Percentiles rank a stretch among this genome's conserved stretches.
Conservation (phyloP, 2,888 invertebrate species). For the Caenorhabditis doughertyi region DNA sequence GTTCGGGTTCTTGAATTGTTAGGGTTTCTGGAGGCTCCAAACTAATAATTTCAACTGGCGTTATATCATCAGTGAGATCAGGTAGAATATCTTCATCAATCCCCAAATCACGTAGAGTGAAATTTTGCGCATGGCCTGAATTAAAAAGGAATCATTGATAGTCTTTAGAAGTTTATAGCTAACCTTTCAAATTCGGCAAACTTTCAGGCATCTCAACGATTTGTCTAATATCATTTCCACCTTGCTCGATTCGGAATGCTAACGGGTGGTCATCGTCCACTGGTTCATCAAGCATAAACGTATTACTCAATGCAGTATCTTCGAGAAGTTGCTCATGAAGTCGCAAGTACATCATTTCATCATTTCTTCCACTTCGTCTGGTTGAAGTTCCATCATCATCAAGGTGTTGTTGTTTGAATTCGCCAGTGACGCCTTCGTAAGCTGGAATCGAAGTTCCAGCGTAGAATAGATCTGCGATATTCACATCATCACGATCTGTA, state of each 20-base stretch:
- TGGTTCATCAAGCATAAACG: not conserved
- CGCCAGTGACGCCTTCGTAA: slow-evolving; percentile 35
- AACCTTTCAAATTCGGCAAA: slow-evolving; percentile 71
- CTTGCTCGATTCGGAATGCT: slow-evolving; percentile 50
- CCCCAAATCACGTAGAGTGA: slow-evolving; percentile 42
- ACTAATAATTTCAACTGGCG: not conserved
- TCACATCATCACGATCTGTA: not conserved
- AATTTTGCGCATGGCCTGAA: slow-evolving; percentile 39
- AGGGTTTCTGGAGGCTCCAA: not conserved
- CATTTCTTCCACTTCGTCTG: slow-evolving; percentile 29
- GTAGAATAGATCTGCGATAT: slow-evolving; percentile 53
- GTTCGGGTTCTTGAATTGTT: not conserved
- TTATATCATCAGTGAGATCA: slow-evolving; percentile 17
- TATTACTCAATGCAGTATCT: slow-evolving; percentile 47
- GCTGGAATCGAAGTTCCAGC: slow-evolving; percentile 45
- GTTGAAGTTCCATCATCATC: slow-evolving; percentile 21
- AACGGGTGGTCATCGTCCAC: slow-evolving; percentile 64
- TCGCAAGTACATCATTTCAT: slow-evolving; percentile 11
- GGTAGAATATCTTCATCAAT: slow-evolving; percentile 43
- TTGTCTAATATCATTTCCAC: slow-evolving; percentile 30
- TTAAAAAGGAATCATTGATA: too few relatives aligned
- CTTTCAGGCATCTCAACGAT: slow-evolving; percentile 64
- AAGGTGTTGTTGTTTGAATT: slow-evolving; percentile 8
- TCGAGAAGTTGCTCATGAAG: slow-evolving; percentile 57
- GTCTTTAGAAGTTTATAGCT: not conserved